Evolutionary conservation across 2,797 vertebrate genomes (phyloP).

Genomic region (Crenichthys baileyi): DNA sequence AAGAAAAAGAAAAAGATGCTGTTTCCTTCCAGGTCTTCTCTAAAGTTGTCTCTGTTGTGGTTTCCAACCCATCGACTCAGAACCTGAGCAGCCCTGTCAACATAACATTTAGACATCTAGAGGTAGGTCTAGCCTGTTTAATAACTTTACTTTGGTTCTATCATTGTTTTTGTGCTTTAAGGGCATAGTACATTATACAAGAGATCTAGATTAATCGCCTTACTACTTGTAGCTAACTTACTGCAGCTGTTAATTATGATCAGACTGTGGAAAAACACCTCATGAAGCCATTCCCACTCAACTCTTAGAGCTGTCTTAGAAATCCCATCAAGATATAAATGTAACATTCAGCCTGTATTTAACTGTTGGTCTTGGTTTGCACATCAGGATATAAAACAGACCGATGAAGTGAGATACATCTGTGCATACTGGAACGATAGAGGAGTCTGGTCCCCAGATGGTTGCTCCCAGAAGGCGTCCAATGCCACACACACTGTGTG

Average conservation of each 20-base stretch:
- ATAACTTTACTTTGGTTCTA: not conserved
- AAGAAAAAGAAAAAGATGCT: conserved; percentile 9
- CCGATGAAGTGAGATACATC: conserved; percentile 39
- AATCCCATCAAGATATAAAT: not conserved
- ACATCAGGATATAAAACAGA: conserved; percentile 17
- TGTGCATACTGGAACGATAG: conserved; percentile 83
- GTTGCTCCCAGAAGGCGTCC: conserved; percentile 64
- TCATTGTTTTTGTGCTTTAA: not conserved
- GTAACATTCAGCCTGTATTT: not conserved
- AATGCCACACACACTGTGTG: conserved; percentile 72
- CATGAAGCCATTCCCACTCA: not conserved
- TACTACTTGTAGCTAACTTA: conserved; percentile 2
- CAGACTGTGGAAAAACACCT: not conserved
- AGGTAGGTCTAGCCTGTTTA: conserved; percentile 47
- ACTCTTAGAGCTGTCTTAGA: not conserved
- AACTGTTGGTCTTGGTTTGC: conserved; percentile 21
- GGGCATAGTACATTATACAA: not conserved
- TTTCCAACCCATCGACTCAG: conserved; percentile 74
- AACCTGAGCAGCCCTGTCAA: conserved; percentile 49
- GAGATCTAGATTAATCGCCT: not conserved
- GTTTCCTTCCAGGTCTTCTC: conserved; percentile 53
- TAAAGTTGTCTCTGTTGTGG: conserved; percentile 69
- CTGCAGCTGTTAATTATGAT: conserved; percentile 8
- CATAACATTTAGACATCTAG: conserved; percentile 66
- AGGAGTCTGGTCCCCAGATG: conserved; percentile 78